Percentiles rank a stretch among this genome's conserved stretches.
phyloP scores from a whole-genome alignment of 2,888 invertebrate genomes.

The Cantharis rustica region DNA sequence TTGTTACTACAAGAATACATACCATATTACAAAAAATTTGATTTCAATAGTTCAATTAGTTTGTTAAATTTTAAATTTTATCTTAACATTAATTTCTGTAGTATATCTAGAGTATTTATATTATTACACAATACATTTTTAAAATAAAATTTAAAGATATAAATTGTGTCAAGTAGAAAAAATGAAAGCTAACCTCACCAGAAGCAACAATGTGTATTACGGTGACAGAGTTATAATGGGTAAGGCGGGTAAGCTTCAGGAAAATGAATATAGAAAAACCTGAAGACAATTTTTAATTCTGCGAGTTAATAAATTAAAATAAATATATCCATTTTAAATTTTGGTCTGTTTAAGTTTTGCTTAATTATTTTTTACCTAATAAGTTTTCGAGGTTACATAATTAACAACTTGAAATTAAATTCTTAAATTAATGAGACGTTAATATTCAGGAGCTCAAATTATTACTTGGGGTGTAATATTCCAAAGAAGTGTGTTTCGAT shows the following conservation, averaged over 20 bases:
- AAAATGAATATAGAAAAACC: not conserved
- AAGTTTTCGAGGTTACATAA: slow-evolving; percentile 24
- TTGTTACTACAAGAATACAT: too few relatives aligned
- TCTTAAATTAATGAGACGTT: slow-evolving; percentile 34
- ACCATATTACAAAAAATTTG: too few relatives aligned
- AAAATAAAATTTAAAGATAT: not conserved
- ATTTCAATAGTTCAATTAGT: too few relatives aligned
- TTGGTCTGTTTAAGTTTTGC: not conserved
- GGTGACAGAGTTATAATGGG: not conserved
- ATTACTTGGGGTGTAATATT: slow-evolving; percentile 1
- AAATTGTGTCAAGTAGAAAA: not conserved
- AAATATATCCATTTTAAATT: not conserved
- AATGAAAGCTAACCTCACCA: not conserved
- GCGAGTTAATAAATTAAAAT: not conserved
- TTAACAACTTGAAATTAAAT: slow-evolving; percentile 33
- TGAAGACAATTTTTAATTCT: not conserved
- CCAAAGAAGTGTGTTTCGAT: not conserved
- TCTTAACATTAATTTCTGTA: too few relatives aligned
- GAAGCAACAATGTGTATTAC: not conserved
- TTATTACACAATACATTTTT: not conserved
- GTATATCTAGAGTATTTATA: too few relatives aligned
- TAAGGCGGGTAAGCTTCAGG: not conserved
- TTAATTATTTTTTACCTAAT: not conserved
- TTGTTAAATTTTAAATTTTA: too few relatives aligned
- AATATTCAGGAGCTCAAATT: slow-evolving; percentile 26